Conservation (phyloP, 1,140 invertebrate species). For the Thalassaphorura encarpata region DNA sequence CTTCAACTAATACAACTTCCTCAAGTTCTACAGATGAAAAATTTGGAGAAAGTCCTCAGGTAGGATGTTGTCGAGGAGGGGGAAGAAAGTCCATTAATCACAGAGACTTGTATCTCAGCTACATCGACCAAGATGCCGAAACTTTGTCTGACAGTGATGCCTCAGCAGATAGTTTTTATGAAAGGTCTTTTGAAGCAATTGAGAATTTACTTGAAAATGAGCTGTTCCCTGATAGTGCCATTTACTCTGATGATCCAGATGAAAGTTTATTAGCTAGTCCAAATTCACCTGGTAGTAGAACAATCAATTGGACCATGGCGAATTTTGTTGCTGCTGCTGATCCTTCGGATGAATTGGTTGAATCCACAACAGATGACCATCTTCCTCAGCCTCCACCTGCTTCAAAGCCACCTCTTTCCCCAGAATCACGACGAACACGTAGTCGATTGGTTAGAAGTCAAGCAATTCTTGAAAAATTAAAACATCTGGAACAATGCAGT, state of each 20-base stretch:
- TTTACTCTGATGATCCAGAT: slow-evolving; percentile 65
- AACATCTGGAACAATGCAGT: slow-evolving; percentile 33
- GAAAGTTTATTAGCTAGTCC: slow-evolving; percentile 25
- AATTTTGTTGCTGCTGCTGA: too few relatives aligned
- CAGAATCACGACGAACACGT: not conserved
- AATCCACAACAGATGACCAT: not conserved
- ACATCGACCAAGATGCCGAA: slow-evolving; percentile 29
- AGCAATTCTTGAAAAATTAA: slow-evolving; percentile 34
- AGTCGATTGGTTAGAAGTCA: slow-evolving; percentile 27
- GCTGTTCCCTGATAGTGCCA: slow-evolving; percentile 67
- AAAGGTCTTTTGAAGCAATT: slow-evolving; percentile 62
- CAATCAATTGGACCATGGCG: slow-evolving; percentile 33
- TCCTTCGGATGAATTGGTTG: slow-evolving; percentile 33
- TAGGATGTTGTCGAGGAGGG: not conserved
- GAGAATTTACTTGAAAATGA: slow-evolving; percentile 52
- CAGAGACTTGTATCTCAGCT: slow-evolving; percentile 27
- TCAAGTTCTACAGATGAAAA: slow-evolving; percentile 44
- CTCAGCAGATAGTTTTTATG: slow-evolving; percentile 56
- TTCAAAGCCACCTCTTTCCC: not conserved
- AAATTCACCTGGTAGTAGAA: slow-evolving; percentile 13
- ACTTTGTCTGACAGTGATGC: slow-evolving; percentile 26
- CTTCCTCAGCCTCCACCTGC: not conserved
- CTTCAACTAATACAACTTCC: slow-evolving; percentile 40
- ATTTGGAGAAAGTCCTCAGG: slow-evolving; percentile 1
- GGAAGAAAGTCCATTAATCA: slow-evolving; percentile 28